phyloP scores from a whole-genome alignment of 1,140 invertebrate genomes.

The Drosophila ohnishii region DNA sequence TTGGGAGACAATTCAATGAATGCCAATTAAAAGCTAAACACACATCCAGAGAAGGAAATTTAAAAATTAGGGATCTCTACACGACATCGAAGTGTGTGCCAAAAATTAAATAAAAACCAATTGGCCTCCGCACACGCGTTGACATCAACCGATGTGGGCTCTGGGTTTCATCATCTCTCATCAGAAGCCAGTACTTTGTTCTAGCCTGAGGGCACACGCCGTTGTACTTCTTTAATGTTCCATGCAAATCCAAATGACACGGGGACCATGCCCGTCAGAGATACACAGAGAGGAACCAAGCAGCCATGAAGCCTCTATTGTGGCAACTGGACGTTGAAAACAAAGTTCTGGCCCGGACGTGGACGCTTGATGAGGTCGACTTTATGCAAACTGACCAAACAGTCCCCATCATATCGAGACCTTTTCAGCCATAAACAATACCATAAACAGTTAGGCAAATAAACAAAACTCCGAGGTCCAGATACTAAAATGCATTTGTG shows the following conservation, averaged over 20 bases:
- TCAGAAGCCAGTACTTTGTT: constrained; percentile 7
- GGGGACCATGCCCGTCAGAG: constrained; percentile 8
- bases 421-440: constrained; percentile 49
- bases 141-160: constrained; percentile 17
- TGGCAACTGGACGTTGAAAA: constrained; percentile 19
- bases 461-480: constrained; percentile 30
- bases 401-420: constrained; percentile 12
- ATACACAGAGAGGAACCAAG: constrained; percentile 14
- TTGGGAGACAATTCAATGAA: constrained; percentile 71
- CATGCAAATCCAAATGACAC: constrained; percentile 27
- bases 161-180: constrained; percentile 24
- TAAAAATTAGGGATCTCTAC: constrained; percentile 7
- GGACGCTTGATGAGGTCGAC: constrained; percentile 23
- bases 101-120: constrained; percentile 76
- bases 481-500: constrained; percentile 18
- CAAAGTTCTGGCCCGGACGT: constrained; percentile 22
- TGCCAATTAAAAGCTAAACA: constrained; percentile 63
- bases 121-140: constrained; percentile 48
- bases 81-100: constrained; percentile 60
- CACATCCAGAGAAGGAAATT: constrained; percentile 32
- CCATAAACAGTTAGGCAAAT: constrained; percentile 35
- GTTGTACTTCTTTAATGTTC: constrained; percentile 33
- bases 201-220: constrained; percentile 7
- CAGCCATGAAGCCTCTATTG: constrained; percentile 41
- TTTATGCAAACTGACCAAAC: constrained; percentile 55